Base-by-base conservation (phyloP, 2,797 vertebrate genomes). In the Buphagus erythrorhynchus region DNA sequence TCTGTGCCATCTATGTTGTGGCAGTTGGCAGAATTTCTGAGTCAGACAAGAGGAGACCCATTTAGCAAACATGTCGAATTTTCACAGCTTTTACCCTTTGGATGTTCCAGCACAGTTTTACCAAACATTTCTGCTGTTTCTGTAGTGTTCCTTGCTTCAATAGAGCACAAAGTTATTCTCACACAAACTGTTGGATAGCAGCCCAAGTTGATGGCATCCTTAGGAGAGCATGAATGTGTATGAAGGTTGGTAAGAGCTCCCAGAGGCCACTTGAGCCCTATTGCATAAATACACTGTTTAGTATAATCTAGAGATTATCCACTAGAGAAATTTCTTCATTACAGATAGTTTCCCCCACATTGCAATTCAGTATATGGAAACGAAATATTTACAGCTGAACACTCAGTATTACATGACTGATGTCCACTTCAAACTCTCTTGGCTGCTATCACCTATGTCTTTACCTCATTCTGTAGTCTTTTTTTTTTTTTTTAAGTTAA, bases 131-230 rank as follows among this genome's bases (percentile, higher is more conserved):
- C 51, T 76, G 36, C 57, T 83, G 26, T 79, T 88, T 63, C 73
- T 59, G 33, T 83, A 71, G 59, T 5, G 21, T 55, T 95, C 31
- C 38, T 63, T 85, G 89, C 91, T 95, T 91, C 89, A 93, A 2
- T 4, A 91, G 78, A 93, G 58, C 84, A 82, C 19, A 33, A 85
- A 87, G 63, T 71, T 80, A 57, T 81, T 88, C 76, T 92, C 67
- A 11, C 51, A 33, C 36, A 8, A 24, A 9, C 29, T 61, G 5
- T 75, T 96, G 90, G 79, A 73, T 16, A 59, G 65, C 35, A 86
- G 71, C 71, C 81, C 71, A 77, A 78, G 55, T 62, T 45, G 65
- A 71, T 59, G 73, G 45, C 73, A 87, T 82, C 79, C 78, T 86
- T 66, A 62, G 36, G 33, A 88, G 65, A 77, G 36, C 31, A 43